Evolutionary conservation across 1,140 invertebrate species (phyloP), one percentile per base, ranked within the genome.

Genomic region (Thereuonema tuberculata): DNA sequence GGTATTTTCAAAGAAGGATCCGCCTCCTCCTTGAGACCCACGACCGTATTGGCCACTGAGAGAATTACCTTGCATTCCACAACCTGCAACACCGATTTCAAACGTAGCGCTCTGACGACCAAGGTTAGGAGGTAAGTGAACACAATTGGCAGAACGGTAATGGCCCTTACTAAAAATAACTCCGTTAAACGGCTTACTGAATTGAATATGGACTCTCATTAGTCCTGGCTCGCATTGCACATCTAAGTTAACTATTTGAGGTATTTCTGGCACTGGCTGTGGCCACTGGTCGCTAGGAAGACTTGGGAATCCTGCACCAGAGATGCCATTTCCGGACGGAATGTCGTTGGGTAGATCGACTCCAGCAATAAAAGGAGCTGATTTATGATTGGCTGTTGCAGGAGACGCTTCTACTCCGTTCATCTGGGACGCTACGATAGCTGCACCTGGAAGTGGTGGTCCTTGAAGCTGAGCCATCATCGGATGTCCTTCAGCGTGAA

Each of bases 1-100:
- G 54, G 91, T 93, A 67, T 95, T 95, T 75, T 95, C 92, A 66
- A 94, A 93, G 72, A 88, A 94, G 0, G 89, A 92, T 0, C 91
- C 91, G 2, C 87, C 89, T 0, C 89, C 89, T 81, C 1, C 87
- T 85, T 67, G 88, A 85, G 29, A 66, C n/a, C 62, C 67, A 25
- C 61, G 61, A 15, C 84, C 85, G 66, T 88, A 87, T 0, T 89
- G 77, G 53, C 89, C 87, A 62, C 91, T 90, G 63, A 91, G 87
- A 3, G 88, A 89, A 66, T 91, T 93, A 1, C 89, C 89, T 2
- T 86, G 84, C 1, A 90, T 94, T 25, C 92, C 92, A 69, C 92
- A 95, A 26, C 86, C 83, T 63, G 93, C 88, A 28, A 93, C 84
- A 48, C 86, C 85, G 62, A 94, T 90, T 68, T 94, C 90, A 65